These are phyloP conservation scores for Azorinus chamasolen DNA, from an alignment of 2,888 invertebrate species.

Conservation along the genomic window DNA sequence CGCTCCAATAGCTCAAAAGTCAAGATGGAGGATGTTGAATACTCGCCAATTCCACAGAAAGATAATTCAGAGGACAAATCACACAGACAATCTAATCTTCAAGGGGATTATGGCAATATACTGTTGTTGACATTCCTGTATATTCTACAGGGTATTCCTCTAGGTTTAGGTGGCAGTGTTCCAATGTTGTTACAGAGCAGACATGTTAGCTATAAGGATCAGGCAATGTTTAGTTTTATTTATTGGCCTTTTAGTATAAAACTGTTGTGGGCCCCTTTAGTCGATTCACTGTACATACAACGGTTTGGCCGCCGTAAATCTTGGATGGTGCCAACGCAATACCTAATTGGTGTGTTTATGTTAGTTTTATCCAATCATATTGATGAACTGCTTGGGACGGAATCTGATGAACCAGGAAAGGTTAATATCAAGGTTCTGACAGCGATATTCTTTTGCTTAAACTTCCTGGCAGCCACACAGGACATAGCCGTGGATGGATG, in stretches of 20 bases:
- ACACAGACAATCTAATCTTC: constrained; percentile 47
- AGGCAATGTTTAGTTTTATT: constrained; percentile 93
- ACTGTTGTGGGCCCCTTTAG: constrained; percentile 98
- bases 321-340: constrained; percentile 96
- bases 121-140: constrained; percentile 96
- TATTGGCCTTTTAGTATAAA: constrained; percentile 96
- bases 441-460: constrained; percentile 94
- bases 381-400: constrained; percentile 91
- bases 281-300: constrained; percentile 95
- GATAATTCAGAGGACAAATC: neutral
- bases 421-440: constrained; percentile 89
- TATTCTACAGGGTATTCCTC: constrained; percentile 94
- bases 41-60: constrained; percentile 2
- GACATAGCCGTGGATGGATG: constrained; percentile 99
- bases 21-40: neutral
- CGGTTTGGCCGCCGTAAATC: constrained; percentile 96
- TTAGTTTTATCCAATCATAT: constrained; percentile 91
- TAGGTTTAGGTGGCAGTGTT: constrained; percentile 97
- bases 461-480: constrained; percentile 99
- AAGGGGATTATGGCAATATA: constrained; percentile 89
- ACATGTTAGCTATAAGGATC: constrained; percentile 97
- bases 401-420: constrained; percentile 85
- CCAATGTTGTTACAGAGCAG: constrained; percentile 98
- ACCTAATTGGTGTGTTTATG: constrained; percentile 95
- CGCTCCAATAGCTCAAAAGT: neutral